Base-by-base conservation (phyloP, 37 sponge, comb jelly and placozoan genomes). In the Crambe crambe region DNA sequence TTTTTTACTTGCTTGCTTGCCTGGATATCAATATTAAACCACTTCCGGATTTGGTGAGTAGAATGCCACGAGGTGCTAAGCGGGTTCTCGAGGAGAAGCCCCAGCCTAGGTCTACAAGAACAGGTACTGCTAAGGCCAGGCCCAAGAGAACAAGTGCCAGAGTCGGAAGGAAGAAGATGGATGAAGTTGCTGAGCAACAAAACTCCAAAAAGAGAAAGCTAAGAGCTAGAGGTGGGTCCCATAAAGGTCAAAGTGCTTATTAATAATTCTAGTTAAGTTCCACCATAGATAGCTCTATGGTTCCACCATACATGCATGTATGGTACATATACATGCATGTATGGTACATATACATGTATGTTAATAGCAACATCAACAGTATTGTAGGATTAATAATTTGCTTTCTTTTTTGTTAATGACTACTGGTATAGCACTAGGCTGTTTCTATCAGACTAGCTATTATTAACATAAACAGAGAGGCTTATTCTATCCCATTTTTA, bases 191-290 rank as follows among this genome's bases (percentile, higher is more conserved):
- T 0, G 39, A 12, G 31, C 62, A 61, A 42, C 29, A 59, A 5
- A 74, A 34, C 1, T 27, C 56, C 23, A 76, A 36, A 39, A 76
- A 78, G 68, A 78, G 78, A 65, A 78, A 64, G 35, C 31, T 3
- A 20, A 63, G 61, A 30, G 30, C 77, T 42, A 26, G 21, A 77
- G 68, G 54, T 66, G 36, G 68, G 20, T 61, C 15, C 10, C 63
- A 61, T 20, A 23, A 41, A 25, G 44, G 44, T 72, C 73, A 43
- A 44, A 44, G 44, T 72, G 8, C 73, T 20, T 29, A 42, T 72
- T 8, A 9, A 30, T 9, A 37, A 56, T 56, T 74, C 58, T 56
- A 56, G 22, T 36, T 3, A 39, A 25, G 22, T 25, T 60, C 2
- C 63, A 59, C 42, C 36, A 25, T 61, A 59, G 21, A n/a, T n/a